Percentiles rank a stretch among this genome's conserved stretches.
These are phyloP conservation scores for Hirtodrosophila alboralis DNA, from an alignment of 2,888 invertebrate species.

Conservation along the genomic window DNA sequence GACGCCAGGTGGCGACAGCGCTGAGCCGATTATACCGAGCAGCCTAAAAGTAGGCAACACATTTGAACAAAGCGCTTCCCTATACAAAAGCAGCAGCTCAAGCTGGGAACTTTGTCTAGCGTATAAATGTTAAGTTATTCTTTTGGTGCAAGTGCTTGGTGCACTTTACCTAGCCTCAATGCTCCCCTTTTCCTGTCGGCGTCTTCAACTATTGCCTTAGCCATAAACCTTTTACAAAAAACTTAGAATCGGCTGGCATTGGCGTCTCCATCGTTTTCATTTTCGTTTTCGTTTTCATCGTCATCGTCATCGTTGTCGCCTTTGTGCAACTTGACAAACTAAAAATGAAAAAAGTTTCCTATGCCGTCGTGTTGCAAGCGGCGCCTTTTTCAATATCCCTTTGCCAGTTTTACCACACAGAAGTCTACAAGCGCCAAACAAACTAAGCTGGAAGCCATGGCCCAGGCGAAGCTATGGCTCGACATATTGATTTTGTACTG, in stretches of 20 bases:
- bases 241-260: constrained; percentile 54
- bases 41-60: constrained; percentile 45
- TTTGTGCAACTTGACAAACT: constrained; percentile 79
- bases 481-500: constrained; percentile 67
- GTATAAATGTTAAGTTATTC: constrained; percentile 65
- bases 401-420: constrained; percentile 52
- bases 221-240: constrained; percentile 44
- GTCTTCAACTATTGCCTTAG: constrained; percentile 13
- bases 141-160: constrained; percentile 15
- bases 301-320: constrained; percentile 42
- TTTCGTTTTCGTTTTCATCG: no score
- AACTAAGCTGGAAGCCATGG: constrained; percentile 40
- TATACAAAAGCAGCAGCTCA: constrained; percentile 21
- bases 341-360: constrained; percentile 78
- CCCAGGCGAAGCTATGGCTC: constrained; percentile 48
- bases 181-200: not conserved
- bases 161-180: not conserved
- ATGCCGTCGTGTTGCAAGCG: constrained; percentile 66
- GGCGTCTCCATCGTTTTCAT: constrained; percentile 6
- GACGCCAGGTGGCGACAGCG: constrained; percentile 43
- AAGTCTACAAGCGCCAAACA: constrained; percentile 15
- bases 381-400: constrained; percentile 75
- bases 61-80: constrained; percentile 12
- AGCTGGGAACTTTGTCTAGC: constrained; percentile 32
- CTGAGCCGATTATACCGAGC: constrained; percentile 33